Conservation (phyloP, 2,888 invertebrate species). For the Aelia acuminata region DNA sequence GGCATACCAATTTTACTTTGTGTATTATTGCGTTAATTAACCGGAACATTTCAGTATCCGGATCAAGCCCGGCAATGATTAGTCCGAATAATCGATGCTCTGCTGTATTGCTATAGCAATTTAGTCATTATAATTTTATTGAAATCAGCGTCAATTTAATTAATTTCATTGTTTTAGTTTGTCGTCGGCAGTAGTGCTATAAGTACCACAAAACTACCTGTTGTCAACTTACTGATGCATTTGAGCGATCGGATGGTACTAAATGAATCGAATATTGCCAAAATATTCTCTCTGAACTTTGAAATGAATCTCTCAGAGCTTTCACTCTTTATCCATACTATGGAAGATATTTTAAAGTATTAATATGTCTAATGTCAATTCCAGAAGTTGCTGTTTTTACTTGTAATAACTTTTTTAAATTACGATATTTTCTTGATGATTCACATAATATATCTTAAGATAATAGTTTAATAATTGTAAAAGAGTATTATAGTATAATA, state of each 20-base stretch:
- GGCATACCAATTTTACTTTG: too few species aligned
- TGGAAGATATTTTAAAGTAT: constrained; percentile 18
- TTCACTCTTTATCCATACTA: neutral
- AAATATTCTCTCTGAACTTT: neutral
- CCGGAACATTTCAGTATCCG: too few species aligned
- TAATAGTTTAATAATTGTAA: too few species aligned
- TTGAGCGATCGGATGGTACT: neutral
- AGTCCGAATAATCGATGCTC: too few species aligned
- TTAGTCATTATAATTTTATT: neutral
- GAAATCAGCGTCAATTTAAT: neutral
- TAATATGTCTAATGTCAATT: neutral
- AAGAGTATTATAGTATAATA: too few species aligned
- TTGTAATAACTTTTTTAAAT: neutral
- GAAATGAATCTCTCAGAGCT: constrained; percentile 50
- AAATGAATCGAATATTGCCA: neutral
- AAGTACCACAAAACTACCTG: constrained; percentile 26
- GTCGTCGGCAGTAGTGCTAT: constrained; percentile 51
- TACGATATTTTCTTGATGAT: neutral
- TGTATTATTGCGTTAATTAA: too few species aligned
- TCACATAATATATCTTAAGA: too few species aligned
- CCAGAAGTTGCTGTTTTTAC: neutral
- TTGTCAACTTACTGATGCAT: neutral
- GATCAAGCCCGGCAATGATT: too few species aligned
- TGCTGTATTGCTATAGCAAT: too few species aligned
- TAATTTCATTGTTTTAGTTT: neutral